Percentiles rank a stretch among this genome's conserved stretches.
Evolutionary conservation across 2,888 invertebrate species (phyloP).

Genomic region (Lydus trimaculatus): DNA sequence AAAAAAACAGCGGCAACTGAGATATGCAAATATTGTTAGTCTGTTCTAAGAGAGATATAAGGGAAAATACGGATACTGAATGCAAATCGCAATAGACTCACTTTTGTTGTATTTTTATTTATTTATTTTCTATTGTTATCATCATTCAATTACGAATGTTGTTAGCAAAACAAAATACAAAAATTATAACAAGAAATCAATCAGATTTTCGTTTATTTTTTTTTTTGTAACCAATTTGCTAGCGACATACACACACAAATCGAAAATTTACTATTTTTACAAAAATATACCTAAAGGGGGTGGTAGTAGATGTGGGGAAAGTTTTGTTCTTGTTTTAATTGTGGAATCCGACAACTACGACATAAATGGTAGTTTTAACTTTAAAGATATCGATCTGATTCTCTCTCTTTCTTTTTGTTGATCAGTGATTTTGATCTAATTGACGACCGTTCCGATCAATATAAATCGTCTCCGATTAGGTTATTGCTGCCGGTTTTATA

Average conservation of each 20-base stretch:
- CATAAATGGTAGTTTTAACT: constrained; percentile 5
- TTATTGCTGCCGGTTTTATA: constrained; percentile 1
- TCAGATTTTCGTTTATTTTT: neutral
- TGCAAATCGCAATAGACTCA: constrained; percentile 18
- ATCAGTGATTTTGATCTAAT: constrained; percentile 56
- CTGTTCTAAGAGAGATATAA: constrained; percentile 5
- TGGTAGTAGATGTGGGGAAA: neutral
- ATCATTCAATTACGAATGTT: neutral
- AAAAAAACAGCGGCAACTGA: constrained; percentile 11
- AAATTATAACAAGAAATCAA: neutral
- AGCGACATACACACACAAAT: neutral
- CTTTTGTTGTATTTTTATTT: neutral
- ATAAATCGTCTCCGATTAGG: constrained; percentile 31
- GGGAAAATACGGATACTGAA: constrained; percentile 33
- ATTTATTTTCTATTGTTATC: neutral
- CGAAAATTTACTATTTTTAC: neutral
- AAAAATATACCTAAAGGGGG: neutral
- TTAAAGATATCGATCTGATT: constrained; percentile 46
- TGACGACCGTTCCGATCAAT: constrained; percentile 43
- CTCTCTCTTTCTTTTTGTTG: constrained; percentile 28
- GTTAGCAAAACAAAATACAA: neutral
- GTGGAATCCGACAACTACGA: neutral
- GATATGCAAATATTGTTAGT: constrained; percentile 9
- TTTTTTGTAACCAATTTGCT: neutral
- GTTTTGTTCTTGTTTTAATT: neutral